Conservation (phyloP, 2,113 vertebrate genomes). For the Crotalus horridus region DNA sequence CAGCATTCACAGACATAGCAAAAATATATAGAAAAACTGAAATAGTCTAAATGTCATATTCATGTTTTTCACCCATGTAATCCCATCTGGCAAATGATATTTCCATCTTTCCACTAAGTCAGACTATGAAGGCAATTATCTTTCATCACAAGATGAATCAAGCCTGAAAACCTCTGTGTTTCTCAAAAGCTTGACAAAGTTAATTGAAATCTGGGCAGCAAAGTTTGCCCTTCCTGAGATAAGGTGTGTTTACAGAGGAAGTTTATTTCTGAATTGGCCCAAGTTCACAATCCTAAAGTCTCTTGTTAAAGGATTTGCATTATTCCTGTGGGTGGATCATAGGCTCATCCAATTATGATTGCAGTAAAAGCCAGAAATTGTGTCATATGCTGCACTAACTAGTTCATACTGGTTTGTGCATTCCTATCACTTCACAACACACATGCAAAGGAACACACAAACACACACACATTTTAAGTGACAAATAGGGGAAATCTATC, state of each 20-base stretch:
- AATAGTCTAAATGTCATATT: slow-evolving; percentile 49
- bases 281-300: slow-evolving; percentile 58
- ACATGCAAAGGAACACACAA: neutral
- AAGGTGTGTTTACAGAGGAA: slow-evolving; percentile 59
- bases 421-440: slow-evolving; percentile 57
- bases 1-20: slow-evolving; percentile 29
- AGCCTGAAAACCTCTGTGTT: slow-evolving; percentile 41
- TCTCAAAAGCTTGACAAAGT: slow-evolving; percentile 57
- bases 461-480: neutral
- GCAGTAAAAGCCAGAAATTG: slow-evolving; percentile 60
- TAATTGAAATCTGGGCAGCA: slow-evolving; percentile 58
- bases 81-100: slow-evolving; percentile 55
- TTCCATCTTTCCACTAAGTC: slow-evolving; percentile 56
- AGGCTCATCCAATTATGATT: slow-evolving; percentile 64
- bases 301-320: slow-evolving; percentile 68
- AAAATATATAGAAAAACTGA: slow-evolving; percentile 46
- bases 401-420: slow-evolving; percentile 59
- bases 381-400: slow-evolving; percentile 65
- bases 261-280: slow-evolving; percentile 62
- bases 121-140: slow-evolving; percentile 55
- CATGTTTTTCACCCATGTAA: slow-evolving; percentile 61
- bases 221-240: slow-evolving; percentile 58
- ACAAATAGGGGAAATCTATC: neutral
- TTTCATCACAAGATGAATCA: slow-evolving; percentile 55
- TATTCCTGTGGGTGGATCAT: slow-evolving; percentile 67